Base-by-base conservation (phyloP, 2,797 vertebrate genomes). In the Hoplostethus atlanticus region DNA sequence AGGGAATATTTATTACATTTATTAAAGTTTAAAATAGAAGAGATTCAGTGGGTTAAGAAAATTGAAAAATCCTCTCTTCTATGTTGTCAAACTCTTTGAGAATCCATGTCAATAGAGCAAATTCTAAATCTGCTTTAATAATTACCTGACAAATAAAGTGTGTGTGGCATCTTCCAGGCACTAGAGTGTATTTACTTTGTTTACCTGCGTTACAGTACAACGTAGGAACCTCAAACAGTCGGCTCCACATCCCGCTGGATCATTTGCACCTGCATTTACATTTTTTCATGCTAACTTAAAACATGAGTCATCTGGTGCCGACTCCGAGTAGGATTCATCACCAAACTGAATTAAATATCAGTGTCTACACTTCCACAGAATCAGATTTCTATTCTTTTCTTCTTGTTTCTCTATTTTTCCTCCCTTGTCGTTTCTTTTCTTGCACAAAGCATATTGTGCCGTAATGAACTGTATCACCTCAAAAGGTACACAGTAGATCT, bases 221-320 rank as follows among this genome's bases (percentile, higher is more conserved):
- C 69, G 72, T 79, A 79, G n/a, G 79, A 72, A 57, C 81, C 61
- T 61, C 47, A 42, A 67, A 60, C 72, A 79, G 67, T 69, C 10
- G 77, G 77, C 70, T 72, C 67, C 65, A 67, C 47, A 84, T 75
- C 62, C 53, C 4, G 62, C 65, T 73, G 81, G 62, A 81, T 85
- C 64, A 90, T 84, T 79, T 84, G 52, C 54, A 71, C 44, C 66
- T 59, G 55, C 17, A 86, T 86, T 87, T 83, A 47, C 76, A 79
- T 79, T 71, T 42, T 67, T 13, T 16, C 61, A 75, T 67, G 36
- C 64, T 63, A 64, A 80, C 62, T 80, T 71, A 61, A 79, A 81
- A 72, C 71, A 44, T 61, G 73, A 79, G 55, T 89, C 76, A 84
- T 61, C 71, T 60, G 47, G 55, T 62, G n/a, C 25, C 65, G 75